Percentiles rank a stretch among this genome's conserved stretches.
phyloP scores from a whole-genome alignment of 2,888 invertebrate species.

The Artemia sinica region DNA sequence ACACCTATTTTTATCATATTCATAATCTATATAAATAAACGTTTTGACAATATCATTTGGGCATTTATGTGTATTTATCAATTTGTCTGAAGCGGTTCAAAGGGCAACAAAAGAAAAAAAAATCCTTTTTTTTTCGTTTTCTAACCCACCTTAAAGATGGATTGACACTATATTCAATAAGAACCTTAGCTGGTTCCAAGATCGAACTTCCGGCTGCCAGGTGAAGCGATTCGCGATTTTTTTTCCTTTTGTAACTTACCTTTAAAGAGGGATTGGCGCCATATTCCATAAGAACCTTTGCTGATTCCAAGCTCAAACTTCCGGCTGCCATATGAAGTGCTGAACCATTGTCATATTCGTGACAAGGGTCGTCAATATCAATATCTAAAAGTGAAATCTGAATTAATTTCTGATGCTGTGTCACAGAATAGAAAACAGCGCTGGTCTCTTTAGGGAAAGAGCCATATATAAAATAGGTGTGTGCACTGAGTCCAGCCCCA shows the following conservation, averaged over 20 bases:
- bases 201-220: conserved; percentile 36
- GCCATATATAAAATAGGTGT: too few relatives aligned
- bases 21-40: too few relatives aligned
- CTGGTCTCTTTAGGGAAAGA: too few relatives aligned
- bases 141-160: background rate
- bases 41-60: too few relatives aligned
- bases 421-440: too few relatives aligned
- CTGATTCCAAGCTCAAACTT: conserved; percentile 34
- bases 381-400: conserved; percentile 24
- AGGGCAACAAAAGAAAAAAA: too few relatives aligned
- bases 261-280: conserved; percentile 22
- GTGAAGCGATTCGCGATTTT: conserved; percentile 34
- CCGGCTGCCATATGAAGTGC: conserved; percentile 36
- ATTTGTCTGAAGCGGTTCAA: too few relatives aligned
- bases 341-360: conserved; percentile 36
- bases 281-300: conserved; percentile 28
- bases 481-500: too few relatives aligned
- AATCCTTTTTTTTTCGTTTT: too few relatives aligned
- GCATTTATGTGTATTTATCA: too few relatives aligned
- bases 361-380: conserved; percentile 35
- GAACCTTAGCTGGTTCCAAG: conserved; percentile 32
- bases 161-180: conserved; percentile 25
- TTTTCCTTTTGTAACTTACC: background rate
- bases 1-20: too few relatives aligned
- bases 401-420: too few relatives aligned